phyloP scores from a whole-genome alignment of 2,888 invertebrate species.

The Miltochrista miniata region DNA sequence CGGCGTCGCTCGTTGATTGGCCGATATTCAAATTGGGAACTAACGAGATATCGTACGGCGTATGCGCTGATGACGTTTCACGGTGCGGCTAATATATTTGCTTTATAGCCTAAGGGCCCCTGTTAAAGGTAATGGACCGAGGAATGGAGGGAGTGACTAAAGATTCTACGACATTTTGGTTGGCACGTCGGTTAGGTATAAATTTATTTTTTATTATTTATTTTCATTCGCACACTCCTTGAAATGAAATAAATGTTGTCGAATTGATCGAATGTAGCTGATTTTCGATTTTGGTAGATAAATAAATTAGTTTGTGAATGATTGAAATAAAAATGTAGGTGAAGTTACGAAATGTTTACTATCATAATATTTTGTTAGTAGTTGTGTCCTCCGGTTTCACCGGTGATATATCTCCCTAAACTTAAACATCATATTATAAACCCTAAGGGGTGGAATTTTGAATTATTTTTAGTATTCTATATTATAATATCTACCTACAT shows the following conservation, averaged over 20 bases:
- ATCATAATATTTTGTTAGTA: too few species aligned
- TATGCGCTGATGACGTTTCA: conserved; percentile 67
- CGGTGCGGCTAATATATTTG: conserved; percentile 77
- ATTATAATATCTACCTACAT: too few species aligned
- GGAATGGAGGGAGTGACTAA: conserved; percentile 69
- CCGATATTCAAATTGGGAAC: conserved; percentile 79
- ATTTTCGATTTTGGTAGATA: too few species aligned
- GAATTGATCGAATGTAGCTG: background rate
- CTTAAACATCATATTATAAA: too few species aligned
- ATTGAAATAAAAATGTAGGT: background rate
- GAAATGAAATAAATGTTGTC: background rate
- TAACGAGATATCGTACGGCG: conserved; percentile 69
- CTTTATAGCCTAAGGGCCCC: conserved; percentile 55
- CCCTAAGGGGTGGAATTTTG: too few species aligned
- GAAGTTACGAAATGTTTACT: background rate
- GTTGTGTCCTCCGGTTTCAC: too few species aligned
- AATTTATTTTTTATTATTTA: conserved; percentile 13
- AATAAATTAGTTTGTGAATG: too few species aligned
- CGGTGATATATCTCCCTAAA: too few species aligned
- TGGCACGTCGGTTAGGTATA: conserved; percentile 30
- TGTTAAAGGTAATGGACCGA: conserved; percentile 58
- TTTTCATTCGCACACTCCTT: conserved; percentile 4
- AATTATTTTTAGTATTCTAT: too few species aligned
- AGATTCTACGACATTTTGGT: conserved; percentile 39
- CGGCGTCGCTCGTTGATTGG: conserved; percentile 73